phyloP scores from a whole-genome alignment of 1,140 invertebrate genomes.

The Metopolophium dirhodum region DNA sequence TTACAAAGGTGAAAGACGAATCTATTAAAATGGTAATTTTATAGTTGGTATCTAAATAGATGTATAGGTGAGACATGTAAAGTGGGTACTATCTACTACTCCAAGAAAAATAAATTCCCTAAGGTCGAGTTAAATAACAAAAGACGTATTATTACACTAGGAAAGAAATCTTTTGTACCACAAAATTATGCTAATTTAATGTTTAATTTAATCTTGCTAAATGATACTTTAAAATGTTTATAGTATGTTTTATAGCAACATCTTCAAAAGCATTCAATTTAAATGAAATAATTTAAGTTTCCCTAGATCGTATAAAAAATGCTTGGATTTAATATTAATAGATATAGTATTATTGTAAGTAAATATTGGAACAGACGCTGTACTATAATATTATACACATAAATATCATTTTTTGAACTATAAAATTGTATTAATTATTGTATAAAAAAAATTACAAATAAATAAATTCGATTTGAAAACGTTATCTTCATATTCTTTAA shows the following conservation, averaged over 20 bases:
- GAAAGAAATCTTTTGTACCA: background rate
- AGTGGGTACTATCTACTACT: background rate
- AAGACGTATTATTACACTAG: background rate
- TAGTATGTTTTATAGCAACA: background rate
- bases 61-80: background rate
- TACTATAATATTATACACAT: background rate
- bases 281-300: background rate
- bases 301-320: background rate
- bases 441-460: background rate
- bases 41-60: background rate
- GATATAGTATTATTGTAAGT: background rate
- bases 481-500: background rate
- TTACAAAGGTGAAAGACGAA: constrained; percentile 1
- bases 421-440: background rate
- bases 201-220: background rate
- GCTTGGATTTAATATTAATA: background rate
- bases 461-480: no score
- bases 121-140: constrained; percentile 1
- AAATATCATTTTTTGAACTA: background rate
- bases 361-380: background rate
- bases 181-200: constrained; percentile 13
- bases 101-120: background rate
- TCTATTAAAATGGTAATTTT: constrained; percentile 18
- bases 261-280: background rate
- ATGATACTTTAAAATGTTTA: background rate